Conservation (phyloP, 2,888 invertebrate genomes). For the Cheilosia scutellata region DNA sequence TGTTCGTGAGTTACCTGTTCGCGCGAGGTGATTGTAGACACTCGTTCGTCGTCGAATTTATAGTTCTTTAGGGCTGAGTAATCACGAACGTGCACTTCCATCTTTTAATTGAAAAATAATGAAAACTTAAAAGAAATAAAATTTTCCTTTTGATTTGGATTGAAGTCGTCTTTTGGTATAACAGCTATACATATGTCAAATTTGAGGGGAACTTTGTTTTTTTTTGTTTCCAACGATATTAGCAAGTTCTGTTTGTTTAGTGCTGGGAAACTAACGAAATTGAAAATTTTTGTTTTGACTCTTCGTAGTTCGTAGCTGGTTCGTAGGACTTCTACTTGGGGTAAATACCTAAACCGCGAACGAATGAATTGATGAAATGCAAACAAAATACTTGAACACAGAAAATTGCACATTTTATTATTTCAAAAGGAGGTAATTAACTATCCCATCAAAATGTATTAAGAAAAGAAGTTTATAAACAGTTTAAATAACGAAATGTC, state of each 20-base stretch:
- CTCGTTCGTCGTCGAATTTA: constrained; percentile 87
- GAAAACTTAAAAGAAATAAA: constrained; percentile 60
- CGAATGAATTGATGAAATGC: too few relatives aligned
- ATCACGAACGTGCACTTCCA: constrained; percentile 79
- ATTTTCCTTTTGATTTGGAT: constrained; percentile 31
- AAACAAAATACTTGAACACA: too few relatives aligned
- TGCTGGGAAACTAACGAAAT: too few relatives aligned
- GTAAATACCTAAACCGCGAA: too few relatives aligned
- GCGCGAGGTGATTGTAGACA: constrained; percentile 86
- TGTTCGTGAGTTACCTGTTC: constrained; percentile 85
- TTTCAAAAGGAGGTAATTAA: too few relatives aligned
- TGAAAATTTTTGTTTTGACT: too few relatives aligned
- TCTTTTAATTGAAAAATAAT: constrained; percentile 56
- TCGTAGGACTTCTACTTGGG: too few relatives aligned
- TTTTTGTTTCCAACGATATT: background rate
- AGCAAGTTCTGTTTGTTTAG: constrained; percentile 38
- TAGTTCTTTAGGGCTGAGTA: constrained; percentile 81
- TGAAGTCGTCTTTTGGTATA: constrained; percentile 39
- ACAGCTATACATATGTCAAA: constrained; percentile 56
- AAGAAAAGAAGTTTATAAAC: too few relatives aligned
- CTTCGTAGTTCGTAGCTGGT: too few relatives aligned
- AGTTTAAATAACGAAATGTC: too few relatives aligned
- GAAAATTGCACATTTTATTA: too few relatives aligned
- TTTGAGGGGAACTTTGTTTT: constrained; percentile 17
- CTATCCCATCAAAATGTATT: too few relatives aligned